phyloP scores from a whole-genome alignment of 2,113 vertebrate species.

The Dolichotis patagonum region DNA sequence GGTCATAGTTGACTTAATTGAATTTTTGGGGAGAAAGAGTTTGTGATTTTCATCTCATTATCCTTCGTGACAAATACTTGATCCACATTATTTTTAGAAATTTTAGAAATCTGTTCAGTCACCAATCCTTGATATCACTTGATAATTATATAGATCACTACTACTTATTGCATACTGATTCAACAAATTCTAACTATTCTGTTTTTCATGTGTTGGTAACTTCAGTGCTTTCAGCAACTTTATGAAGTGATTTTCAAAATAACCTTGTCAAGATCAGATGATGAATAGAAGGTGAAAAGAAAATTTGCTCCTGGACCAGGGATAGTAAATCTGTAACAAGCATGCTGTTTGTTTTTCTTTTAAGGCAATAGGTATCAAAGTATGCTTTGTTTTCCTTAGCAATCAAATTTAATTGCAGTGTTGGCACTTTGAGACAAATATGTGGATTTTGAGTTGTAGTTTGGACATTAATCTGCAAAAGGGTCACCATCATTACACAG shows the following conservation, averaged over 20 bases:
- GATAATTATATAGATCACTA: background rate
- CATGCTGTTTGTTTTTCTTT: background rate
- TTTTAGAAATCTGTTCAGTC: background rate
- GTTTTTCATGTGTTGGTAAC: background rate
- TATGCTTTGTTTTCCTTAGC: background rate
- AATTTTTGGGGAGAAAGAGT: background rate
- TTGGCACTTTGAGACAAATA: background rate
- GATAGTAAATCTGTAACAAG: background rate
- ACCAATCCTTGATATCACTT: background rate
- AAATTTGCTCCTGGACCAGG: background rate
- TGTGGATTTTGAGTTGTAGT: background rate
- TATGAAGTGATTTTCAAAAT: background rate
- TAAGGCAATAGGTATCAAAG: background rate
- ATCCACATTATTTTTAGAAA: background rate
- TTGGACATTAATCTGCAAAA: background rate
- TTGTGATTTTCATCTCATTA: background rate
- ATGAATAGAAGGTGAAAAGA: background rate
- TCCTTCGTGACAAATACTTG: background rate
- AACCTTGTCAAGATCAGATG: background rate
- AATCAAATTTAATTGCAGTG: background rate
- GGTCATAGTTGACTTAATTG: background rate
- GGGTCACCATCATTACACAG: background rate
- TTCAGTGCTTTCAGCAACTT: background rate
- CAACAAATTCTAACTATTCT: background rate
- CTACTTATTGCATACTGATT: background rate